phyloP scores from a whole-genome alignment of 2,888 invertebrate species.

The Metalampra italica region DNA sequence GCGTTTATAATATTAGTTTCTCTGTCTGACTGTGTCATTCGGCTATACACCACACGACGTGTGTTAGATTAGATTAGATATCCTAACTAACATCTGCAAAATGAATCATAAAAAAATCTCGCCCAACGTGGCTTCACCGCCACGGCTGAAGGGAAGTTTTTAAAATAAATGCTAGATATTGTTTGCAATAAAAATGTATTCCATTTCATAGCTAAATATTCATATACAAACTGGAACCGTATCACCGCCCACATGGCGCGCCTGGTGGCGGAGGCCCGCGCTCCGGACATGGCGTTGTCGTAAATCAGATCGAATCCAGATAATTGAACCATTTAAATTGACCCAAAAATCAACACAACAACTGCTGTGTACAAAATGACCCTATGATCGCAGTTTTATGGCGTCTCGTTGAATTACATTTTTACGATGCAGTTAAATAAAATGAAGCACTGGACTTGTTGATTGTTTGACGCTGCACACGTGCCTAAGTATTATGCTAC shows the following conservation, averaged over 20 bases:
- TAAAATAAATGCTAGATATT: too few relatives aligned
- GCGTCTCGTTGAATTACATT: background rate
- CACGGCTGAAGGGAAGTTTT: too few relatives aligned
- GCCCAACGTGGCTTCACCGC: too few relatives aligned
- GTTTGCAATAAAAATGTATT: too few relatives aligned
- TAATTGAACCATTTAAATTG: conserved; percentile 18
- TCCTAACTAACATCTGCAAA: too few relatives aligned
- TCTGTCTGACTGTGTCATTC: too few relatives aligned
- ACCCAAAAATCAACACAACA: conserved; percentile 14
- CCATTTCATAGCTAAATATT: background rate
- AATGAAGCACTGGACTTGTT: background rate
- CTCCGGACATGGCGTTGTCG: conserved; percentile 21
- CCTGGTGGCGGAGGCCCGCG: conserved; percentile 11
- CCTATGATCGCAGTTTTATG: background rate
- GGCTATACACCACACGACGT: too few relatives aligned
- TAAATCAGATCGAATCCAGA: conserved; percentile 31
- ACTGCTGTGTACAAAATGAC: conserved; percentile 3
- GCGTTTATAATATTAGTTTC: too few relatives aligned
- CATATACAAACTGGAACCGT: background rate
- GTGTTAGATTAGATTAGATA: too few relatives aligned
- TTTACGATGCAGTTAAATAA: conserved; percentile 5
- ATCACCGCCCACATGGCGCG: conserved; percentile 14
- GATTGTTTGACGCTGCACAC: conserved; percentile 6
- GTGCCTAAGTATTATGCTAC: conserved; percentile 7
- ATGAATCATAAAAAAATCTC: too few relatives aligned